Base-by-base conservation (phyloP, 35 echinoderm and acorn worm species). In the Heliocidaris erythrogramma region DNA sequence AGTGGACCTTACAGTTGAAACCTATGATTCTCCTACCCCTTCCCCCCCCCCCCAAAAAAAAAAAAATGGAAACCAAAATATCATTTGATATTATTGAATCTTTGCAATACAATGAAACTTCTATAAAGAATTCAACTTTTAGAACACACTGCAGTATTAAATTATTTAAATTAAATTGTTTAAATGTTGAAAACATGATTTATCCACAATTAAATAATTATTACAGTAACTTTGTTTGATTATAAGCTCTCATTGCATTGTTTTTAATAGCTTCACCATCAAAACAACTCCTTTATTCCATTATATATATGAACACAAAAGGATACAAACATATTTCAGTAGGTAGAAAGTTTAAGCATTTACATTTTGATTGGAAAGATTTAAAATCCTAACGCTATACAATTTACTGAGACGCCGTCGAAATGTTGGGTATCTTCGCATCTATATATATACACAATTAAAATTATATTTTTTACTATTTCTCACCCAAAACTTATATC, bases 401-500 rank as follows among this genome's bases (percentile, higher is more conserved):
- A n/a, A n/a, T n/a, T n/a, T n/a, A n/a, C n/a, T n/a, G n/a, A n/a
- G n/a, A n/a, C n/a, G n/a, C n/a, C n/a, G n/a, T n/a, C n/a, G n/a
- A n/a, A n/a, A n/a, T n/a, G n/a, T n/a, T n/a, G n/a, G n/a, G n/a
- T n/a, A n/a, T n/a, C n/a, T n/a, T n/a, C n/a, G n/a, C n/a, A n/a
- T n/a, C n/a, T n/a, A n/a, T n/a, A n/a, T 60, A 60, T 60, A 60
- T 60, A 14, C 7, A 60, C 12, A 18, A 60, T 60, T 6, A 18
- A n/a, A n/a, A 78, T 7, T 78, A 78, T 21, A 78, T 27, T 78
- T 78, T 42, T 78, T 78, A 78, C 65, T 78, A 78, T 78, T 78
- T 78, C 27, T 78, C 65, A 78, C 65, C 65, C 65, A 78, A 78
- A 78, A 78, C 65, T 78, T 78, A n/a, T 78, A 78, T 27, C 65